A percentile compares a stretch with the other conserved stretches of the same genome.
These are phyloP conservation scores for Nycticorax nycticorax DNA, from an alignment of 2,113 vertebrate species.

Conservation along the genomic window DNA sequence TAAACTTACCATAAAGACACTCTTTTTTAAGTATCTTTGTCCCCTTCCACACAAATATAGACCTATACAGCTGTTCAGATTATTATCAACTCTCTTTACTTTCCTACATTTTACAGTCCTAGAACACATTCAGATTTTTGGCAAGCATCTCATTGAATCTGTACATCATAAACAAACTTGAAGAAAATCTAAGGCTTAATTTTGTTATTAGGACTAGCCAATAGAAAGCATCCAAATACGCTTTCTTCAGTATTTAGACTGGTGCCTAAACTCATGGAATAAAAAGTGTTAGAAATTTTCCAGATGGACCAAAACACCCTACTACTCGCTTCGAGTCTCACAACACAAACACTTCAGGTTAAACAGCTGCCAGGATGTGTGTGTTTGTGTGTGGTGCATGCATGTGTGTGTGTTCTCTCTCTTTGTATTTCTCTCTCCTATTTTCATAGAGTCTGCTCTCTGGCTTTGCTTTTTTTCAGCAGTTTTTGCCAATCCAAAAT, in stretches of 20 bases:
- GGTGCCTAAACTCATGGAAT: background rate
- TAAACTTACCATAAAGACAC: background rate
- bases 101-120: background rate
- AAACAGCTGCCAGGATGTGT: background rate
- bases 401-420: background rate
- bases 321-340: constrained; percentile 8
- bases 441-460: constrained; percentile 24
- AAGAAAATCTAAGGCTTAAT: background rate
- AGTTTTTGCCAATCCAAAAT: constrained; percentile 68
- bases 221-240: background rate
- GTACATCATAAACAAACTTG: background rate
- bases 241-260: background rate
- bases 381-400: background rate
- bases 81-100: background rate
- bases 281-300: constrained; percentile 44
- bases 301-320: constrained; percentile 40
- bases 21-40: background rate
- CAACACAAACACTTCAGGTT: background rate
- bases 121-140: background rate
- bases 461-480: constrained; percentile 51
- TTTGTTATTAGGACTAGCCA: background rate
- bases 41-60: background rate
- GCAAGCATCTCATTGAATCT: background rate
- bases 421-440: background rate
- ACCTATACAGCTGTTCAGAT: background rate